Percentiles rank a stretch among this genome's conserved stretches.
Evolutionary conservation across 2,888 invertebrate genomes (phyloP).

Genomic region (Lepidochitona cinerea): DNA sequence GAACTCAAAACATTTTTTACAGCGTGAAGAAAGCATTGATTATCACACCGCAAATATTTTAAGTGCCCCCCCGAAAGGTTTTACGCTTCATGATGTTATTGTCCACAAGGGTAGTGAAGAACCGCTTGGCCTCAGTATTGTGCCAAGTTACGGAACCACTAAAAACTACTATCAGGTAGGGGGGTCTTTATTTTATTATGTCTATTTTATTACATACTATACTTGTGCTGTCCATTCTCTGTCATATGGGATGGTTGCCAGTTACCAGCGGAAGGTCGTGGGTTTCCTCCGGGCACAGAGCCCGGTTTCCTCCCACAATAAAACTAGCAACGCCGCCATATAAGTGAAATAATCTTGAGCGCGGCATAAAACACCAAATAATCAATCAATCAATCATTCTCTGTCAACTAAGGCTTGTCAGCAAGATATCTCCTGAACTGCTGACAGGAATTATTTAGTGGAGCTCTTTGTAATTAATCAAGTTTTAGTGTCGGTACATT

Average conservation of each 20-base stretch:
- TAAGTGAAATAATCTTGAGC: too few relatives aligned
- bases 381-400: too few relatives aligned
- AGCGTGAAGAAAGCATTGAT: not conserved
- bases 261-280: too few relatives aligned
- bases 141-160: constrained; percentile 59
- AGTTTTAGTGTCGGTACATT: not conserved
- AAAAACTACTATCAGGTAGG: constrained; percentile 60
- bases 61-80: constrained; percentile 32
- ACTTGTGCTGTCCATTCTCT: not conserved
- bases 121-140: constrained; percentile 62
- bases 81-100: constrained; percentile 38
- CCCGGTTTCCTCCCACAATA: too few relatives aligned
- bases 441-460: too few relatives aligned
- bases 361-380: too few relatives aligned
- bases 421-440: too few relatives aligned
- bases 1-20: not conserved
- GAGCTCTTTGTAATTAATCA: not conserved
- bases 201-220: not conserved
- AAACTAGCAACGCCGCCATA: too few relatives aligned
- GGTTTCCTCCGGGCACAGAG: too few relatives aligned
- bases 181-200: not conserved
- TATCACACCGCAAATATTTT: not conserved
- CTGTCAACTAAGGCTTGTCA: too few relatives aligned
- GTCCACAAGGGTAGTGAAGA: constrained; percentile 48
- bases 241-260: too few relatives aligned